Percentiles rank a stretch among this genome's conserved stretches.
Evolutionary conservation across 1,140 invertebrate species (phyloP).

Genomic region (Zaprionus ornatus): DNA sequence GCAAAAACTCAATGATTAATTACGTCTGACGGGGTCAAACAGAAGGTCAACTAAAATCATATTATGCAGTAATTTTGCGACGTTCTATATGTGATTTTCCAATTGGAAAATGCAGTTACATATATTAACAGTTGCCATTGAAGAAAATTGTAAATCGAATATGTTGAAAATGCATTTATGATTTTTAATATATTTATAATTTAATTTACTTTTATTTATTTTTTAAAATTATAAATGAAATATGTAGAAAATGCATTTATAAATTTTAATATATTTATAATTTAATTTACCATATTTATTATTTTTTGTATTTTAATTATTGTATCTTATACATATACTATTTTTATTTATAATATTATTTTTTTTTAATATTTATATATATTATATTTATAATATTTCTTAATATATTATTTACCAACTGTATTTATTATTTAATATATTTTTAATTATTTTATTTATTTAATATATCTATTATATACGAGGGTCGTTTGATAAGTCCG

Average conservation of each 20-base stretch:
- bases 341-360: neutral
- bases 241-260: too few species aligned
- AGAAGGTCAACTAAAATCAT: slow-evolving; percentile 21
- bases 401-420: too few species aligned
- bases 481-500: too few species aligned
- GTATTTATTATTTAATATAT: too few species aligned
- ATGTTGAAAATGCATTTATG: neutral
- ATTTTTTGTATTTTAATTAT: too few species aligned
- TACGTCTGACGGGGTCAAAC: slow-evolving; percentile 51
- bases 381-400: too few species aligned
- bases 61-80: slow-evolving; percentile 1
- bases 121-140: neutral
- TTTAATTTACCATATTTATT: too few species aligned
- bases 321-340: too few species aligned
- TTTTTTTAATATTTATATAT: neutral
- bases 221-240: too few species aligned
- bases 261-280: too few species aligned
- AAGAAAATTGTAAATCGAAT: neutral
- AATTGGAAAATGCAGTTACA: neutral
- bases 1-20: slow-evolving; percentile 72
- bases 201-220: neutral
- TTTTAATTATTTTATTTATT: too few species aligned
- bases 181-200: neutral
- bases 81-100: neutral
- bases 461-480: too few species aligned